Percentiles rank a stretch among this genome's conserved stretches.
Conservation (phyloP, 2,888 invertebrate genomes). For the Leptarthrus brevirostris region DNA sequence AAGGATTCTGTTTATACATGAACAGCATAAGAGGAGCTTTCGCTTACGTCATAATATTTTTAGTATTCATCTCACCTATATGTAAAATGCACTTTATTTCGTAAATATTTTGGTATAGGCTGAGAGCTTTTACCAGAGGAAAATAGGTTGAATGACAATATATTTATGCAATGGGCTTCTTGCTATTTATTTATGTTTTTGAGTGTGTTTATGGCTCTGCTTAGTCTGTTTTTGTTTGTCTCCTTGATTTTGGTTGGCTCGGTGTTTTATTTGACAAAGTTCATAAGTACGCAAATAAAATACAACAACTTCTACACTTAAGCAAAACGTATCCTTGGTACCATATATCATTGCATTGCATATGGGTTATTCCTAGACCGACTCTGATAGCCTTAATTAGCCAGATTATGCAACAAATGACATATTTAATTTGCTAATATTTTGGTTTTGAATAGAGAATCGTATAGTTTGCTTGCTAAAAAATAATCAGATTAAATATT, state of each 20-base stretch:
- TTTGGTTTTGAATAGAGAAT: too few relatives aligned
- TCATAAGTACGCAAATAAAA: slow-evolving; percentile 6
- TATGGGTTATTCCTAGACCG: too few relatives aligned
- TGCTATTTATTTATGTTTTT: neutral
- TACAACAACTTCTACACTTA: neutral
- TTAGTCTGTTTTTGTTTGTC: slow-evolving; percentile 6
- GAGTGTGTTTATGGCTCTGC: neutral
- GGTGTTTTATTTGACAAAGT: slow-evolving; percentile 24
- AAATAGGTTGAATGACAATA: slow-evolving; percentile 33
- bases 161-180: slow-evolving; percentile 13
- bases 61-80: slow-evolving; percentile 36
- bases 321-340: too few relatives aligned
- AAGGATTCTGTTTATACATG: slow-evolving; percentile 27
- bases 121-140: slow-evolving; percentile 22
- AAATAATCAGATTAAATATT: too few relatives aligned
- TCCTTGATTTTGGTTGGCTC: slow-evolving; percentile 29
- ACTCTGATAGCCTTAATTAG: too few relatives aligned
- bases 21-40: slow-evolving; percentile 13
- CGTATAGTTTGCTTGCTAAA: too few relatives aligned
- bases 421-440: too few relatives aligned
- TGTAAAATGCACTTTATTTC: slow-evolving; percentile 38
- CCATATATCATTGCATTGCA: too few relatives aligned
- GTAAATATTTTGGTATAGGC: slow-evolving; percentile 45
- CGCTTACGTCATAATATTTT: slow-evolving; percentile 43
- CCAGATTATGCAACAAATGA: too few relatives aligned